Percentiles rank a stretch among this genome's conserved stretches.
Conservation (phyloP, 2,113 vertebrate species). For the Strigops habroptila region DNA sequence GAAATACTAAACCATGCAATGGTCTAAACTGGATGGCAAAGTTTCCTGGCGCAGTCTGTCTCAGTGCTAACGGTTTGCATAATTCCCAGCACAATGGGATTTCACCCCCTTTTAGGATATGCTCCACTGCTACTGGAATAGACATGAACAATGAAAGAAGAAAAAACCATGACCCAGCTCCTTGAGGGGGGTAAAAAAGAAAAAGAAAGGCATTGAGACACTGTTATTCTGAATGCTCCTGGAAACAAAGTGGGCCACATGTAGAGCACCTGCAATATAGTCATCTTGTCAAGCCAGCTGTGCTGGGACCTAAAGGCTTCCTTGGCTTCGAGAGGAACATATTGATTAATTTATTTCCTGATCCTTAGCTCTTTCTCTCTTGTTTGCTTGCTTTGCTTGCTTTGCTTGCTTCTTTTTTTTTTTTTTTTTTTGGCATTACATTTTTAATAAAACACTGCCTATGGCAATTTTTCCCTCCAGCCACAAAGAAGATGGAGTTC, state of each 20-base stretch:
- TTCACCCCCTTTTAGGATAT: not conserved
- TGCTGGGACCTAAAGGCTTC: not conserved
- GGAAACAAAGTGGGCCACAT: not conserved
- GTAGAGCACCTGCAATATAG: not conserved
- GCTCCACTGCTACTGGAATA: not conserved
- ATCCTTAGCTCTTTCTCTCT: not conserved
- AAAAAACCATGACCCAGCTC: not conserved
- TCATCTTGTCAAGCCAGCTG: slow-evolving; percentile 3
- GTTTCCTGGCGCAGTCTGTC: not conserved
- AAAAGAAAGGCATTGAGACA: not conserved
- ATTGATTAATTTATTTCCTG: not conserved
- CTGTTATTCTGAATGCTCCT: not conserved
- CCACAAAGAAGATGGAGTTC: not conserved
- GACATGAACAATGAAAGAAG: not conserved
- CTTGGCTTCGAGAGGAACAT: not conserved
- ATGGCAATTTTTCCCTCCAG: not conserved
- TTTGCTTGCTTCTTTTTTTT: no score
- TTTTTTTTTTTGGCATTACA: not conserved
- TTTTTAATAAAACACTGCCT: slow-evolving; percentile 20
- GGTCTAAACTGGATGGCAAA: not conserved
- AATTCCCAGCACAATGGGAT: not conserved
- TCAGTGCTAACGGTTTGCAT: not conserved
- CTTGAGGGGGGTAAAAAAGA: no score
- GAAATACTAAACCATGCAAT: not conserved
- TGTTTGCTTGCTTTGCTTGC: not conserved